Evolutionary conservation across 2,113 vertebrate species (phyloP).

Genomic region (Dasypus novemcinctus): DNA sequence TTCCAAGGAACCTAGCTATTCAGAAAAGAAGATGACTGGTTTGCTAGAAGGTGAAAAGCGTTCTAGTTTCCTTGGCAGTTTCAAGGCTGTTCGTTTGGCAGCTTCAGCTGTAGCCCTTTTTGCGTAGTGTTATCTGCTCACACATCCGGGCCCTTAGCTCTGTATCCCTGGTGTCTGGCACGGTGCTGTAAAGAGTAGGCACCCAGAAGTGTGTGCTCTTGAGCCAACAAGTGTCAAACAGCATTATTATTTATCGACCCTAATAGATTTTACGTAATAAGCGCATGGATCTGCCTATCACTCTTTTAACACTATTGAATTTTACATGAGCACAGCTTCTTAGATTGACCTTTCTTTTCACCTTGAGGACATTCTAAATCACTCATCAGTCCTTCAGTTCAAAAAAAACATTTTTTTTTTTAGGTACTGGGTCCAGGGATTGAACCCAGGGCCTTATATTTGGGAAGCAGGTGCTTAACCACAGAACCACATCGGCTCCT

Average conservation of each 20-base stretch:
- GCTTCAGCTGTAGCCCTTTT: background rate
- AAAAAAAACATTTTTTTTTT: too few species aligned
- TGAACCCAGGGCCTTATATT: too few species aligned
- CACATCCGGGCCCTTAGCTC: background rate
- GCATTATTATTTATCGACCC: background rate
- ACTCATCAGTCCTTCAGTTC: background rate
- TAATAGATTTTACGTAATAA: background rate
- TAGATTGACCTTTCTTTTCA: background rate
- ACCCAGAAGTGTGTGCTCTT: background rate
- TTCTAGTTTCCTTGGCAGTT: background rate
- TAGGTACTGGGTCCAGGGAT: too few species aligned
- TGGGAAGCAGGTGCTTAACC: too few species aligned
- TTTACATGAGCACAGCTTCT: background rate
- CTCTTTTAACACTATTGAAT: background rate
- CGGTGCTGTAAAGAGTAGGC: accelerated
- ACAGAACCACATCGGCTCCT: too few species aligned
- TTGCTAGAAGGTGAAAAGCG: too few species aligned
- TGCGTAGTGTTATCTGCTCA: background rate
- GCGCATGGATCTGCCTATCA: background rate
- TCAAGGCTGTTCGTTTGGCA: background rate
- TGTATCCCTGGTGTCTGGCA: background rate
- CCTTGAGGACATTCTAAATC: background rate
- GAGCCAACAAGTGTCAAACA: background rate
- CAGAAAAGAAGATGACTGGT: background rate
- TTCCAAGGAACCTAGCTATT: background rate